Evolutionary conservation across 2,113 vertebrate species (phyloP).

Genomic region (Pogona vitticeps): DNA sequence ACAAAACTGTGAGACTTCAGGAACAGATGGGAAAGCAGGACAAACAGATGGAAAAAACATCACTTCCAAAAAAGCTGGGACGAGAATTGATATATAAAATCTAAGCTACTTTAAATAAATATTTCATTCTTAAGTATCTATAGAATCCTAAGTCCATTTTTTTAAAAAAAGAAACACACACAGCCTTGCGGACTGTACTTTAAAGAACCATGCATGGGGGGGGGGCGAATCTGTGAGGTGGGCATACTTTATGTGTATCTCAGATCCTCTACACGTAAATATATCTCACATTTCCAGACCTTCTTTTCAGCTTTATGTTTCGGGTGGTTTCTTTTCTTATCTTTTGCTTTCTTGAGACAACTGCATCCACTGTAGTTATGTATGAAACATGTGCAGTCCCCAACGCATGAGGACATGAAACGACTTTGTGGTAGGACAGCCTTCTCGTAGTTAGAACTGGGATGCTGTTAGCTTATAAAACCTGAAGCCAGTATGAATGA

Average conservation of each 20-base stretch:
- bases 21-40: conserved; percentile 73
- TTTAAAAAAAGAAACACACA: background rate
- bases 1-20: conserved; percentile 61
- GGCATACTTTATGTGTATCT: conserved; percentile 19
- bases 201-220: conserved; percentile 23
- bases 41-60: conserved; percentile 74
- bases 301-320: background rate
- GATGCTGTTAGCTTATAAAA: too few species aligned
- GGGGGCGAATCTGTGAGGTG: conserved; percentile 29
- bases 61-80: conserved; percentile 42
- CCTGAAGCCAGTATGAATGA: too few species aligned
- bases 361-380: conserved; percentile 2
- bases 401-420: too few species aligned
- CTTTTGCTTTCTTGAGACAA: too few species aligned
- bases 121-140: conserved; percentile 46
- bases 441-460: too few species aligned
- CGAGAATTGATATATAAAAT: conserved; percentile 60
- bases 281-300: conserved; percentile 15
- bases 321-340: too few species aligned
- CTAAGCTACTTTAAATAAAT: conserved; percentile 52
- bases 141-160: conserved; percentile 34
- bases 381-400: conserved; percentile 11
- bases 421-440: conserved; percentile 27
- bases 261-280: background rate
- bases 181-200: background rate